Percentiles rank a stretch among this genome's conserved stretches.
Evolutionary conservation across 2,888 invertebrate genomes (phyloP).

Genomic region (Eupithecia subfuscata): DNA sequence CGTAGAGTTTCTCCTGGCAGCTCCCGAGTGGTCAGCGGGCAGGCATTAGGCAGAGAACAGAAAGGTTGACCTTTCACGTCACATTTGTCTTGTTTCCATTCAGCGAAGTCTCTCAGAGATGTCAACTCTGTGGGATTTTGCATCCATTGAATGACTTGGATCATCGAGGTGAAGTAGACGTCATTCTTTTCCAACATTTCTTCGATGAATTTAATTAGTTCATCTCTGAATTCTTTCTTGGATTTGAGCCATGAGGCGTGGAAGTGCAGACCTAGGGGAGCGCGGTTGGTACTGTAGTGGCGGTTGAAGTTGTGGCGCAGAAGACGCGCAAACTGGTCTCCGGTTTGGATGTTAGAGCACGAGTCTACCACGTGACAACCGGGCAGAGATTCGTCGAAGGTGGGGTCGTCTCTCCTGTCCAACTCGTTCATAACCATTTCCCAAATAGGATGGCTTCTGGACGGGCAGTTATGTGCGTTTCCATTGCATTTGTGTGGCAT

Average conservation of each 20-base stretch:
- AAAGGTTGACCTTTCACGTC: constrained; percentile 97
- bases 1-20: constrained; percentile 96
- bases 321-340: constrained; percentile 95
- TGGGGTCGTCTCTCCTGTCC: constrained; percentile 96
- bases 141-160: constrained; percentile 98
- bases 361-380: constrained; percentile 98
- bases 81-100: constrained; percentile 96
- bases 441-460: constrained; percentile 96
- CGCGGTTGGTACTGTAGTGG: constrained; percentile 96
- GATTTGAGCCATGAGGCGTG: constrained; percentile 98
- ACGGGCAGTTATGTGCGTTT: constrained; percentile 96
- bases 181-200: constrained; percentile 95
- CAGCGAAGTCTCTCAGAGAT: constrained; percentile 94
- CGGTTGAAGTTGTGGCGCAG: constrained; percentile 97
- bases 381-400: constrained; percentile 95
- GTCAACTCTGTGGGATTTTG: constrained; percentile 96
- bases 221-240: constrained; percentile 96
- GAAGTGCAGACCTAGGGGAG: constrained; percentile 96
- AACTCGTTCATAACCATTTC: constrained; percentile 98
- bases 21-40: constrained; percentile 94
- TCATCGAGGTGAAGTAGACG: constrained; percentile 96
- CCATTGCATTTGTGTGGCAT: constrained; percentile 98
- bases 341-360: constrained; percentile 95
- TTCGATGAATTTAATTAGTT: constrained; percentile 95
- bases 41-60: constrained; percentile 96